phyloP scores from a whole-genome alignment of 2,888 invertebrate species.

The Scaptomyza cyrtandrae region DNA sequence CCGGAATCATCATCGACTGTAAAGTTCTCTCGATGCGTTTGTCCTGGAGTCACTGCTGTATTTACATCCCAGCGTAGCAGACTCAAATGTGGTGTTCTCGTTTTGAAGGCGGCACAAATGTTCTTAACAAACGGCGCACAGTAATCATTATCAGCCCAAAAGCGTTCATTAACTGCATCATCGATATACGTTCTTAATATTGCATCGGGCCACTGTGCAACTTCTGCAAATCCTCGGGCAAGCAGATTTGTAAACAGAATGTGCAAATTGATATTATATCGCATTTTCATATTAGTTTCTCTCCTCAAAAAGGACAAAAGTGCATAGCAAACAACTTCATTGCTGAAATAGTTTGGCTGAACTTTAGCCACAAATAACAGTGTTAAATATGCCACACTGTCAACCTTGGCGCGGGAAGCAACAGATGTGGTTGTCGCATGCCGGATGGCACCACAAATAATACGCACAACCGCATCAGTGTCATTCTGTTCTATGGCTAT shows the following conservation, averaged over 20 bases:
- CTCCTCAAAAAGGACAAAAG: conserved; percentile 92
- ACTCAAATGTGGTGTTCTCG: conserved; percentile 79
- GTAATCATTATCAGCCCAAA: conserved; percentile 97
- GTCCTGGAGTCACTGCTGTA: conserved; percentile 54
- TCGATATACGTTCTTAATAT: conserved; percentile 97
- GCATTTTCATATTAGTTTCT: conserved; percentile 91
- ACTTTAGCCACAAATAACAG: conserved; percentile 92
- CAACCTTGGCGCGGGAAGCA: conserved; percentile 93
- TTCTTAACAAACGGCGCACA: conserved; percentile 96
- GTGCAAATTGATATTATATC: conserved; percentile 92
- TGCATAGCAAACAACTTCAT: conserved; percentile 91
- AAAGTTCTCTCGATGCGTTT: conserved; percentile 63
- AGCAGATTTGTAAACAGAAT: conserved; percentile 94
- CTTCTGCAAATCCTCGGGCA: conserved; percentile 92
- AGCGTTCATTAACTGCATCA: conserved; percentile 95
- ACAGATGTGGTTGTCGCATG: conserved; percentile 88
- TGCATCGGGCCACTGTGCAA: conserved; percentile 94
- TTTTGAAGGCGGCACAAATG: conserved; percentile 87
- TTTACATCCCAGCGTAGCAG: conserved; percentile 73
- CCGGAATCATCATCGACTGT: conserved; percentile 86
- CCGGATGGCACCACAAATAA: conserved; percentile 95
- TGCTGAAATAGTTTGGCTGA: conserved; percentile 90
- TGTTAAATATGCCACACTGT: conserved; percentile 89
- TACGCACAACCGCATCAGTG: conserved; percentile 90
- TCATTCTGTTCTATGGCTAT: conserved; percentile 92